Conservation (phyloP, 1,140 invertebrate species). For the Hypothenemus hampei region DNA sequence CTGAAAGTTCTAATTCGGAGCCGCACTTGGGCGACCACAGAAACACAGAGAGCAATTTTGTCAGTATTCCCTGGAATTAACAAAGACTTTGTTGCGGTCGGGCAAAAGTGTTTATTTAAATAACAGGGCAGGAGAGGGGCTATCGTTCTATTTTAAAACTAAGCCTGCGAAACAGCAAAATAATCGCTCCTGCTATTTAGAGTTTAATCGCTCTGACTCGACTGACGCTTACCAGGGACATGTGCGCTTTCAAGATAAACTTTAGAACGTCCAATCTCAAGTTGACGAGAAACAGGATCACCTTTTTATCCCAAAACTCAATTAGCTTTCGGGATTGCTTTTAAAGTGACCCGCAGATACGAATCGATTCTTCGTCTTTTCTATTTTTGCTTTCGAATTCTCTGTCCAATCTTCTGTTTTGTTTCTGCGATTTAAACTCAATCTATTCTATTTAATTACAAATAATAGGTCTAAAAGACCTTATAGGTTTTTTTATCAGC, state of each 20-base stretch:
- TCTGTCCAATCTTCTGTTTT: constrained; percentile 8
- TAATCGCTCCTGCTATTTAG: constrained; percentile 26
- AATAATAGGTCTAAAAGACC: too few relatives aligned
- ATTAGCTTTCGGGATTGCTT: constrained; percentile 25
- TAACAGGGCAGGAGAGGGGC: constrained; percentile 5
- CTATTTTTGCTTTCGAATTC: too few relatives aligned
- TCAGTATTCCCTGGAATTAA: constrained; percentile 18
- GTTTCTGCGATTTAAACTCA: constrained; percentile 6
- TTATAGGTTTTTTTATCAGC: too few relatives aligned
- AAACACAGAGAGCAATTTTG: too few relatives aligned
- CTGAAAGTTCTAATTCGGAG: too few relatives aligned
- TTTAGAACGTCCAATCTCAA: constrained; percentile 31
- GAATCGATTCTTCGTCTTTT: constrained; percentile 20
- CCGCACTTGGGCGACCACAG: too few relatives aligned
- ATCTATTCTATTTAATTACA: too few relatives aligned
- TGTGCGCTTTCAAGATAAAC: constrained; percentile 33
- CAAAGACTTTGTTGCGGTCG: constrained; percentile 16
- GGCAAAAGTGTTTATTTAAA: constrained; percentile 16
- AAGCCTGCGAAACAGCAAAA: constrained; percentile 25
- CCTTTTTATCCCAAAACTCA: constrained; percentile 26
- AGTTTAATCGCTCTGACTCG: constrained; percentile 25
- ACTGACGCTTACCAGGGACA: constrained; percentile 29
- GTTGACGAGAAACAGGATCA: constrained; percentile 33
- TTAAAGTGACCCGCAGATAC: constrained; percentile 17
- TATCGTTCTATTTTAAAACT: constrained; percentile 26